Base-by-base conservation (phyloP, 1,140 invertebrate species). In the Eurosta solidaginis region DNA sequence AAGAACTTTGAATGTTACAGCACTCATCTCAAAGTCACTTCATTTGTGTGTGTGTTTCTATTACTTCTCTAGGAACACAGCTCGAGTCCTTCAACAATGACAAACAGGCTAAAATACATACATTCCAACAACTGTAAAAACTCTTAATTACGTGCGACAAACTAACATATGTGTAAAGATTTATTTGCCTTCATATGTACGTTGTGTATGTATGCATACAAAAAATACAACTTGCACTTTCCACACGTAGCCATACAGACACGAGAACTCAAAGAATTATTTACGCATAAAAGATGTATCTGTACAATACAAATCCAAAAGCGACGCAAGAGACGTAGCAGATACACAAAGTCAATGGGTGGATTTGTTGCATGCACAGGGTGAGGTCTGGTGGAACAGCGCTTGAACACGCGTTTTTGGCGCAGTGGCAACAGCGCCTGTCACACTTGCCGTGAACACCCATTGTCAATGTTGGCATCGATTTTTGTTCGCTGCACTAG, bases 381-480 rank as follows among this genome's bases (percentile, higher is more conserved):
- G 12, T 6, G 52, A 25, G 27, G 25, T 7, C 3, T 17, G n/a
- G 33, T 6, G 29, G 59, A 20, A n/a, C n/a, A 33, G 59, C 59
- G 36, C 59, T 42, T 17, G 29, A 68, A 68, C 59, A 68, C 59
- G 59, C 59, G 59, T 33, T 68, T 68, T 68, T 68, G 59, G 59
- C 29, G 59, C 59, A 68, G 14, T 68, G 59, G 59, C 59, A 68
- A 68, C 59, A 68, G 33, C 33, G 59, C 33, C 59, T 68, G 59
- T 68, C 59, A 68, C 59, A 68, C 59, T 77, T 73, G 59, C 77
- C 77, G 42, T 77, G 77, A 77, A 77, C 77, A 77, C 68, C 77
- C 77, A 78, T 78, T 78, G 77, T 78, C 77, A 78, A 78, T 78
- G 77, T 78, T 78, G 77, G 68, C 77, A 78, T 78, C 77, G 77